These are phyloP conservation scores for Drosophila setosimentum DNA, from an alignment of 2,888 invertebrate genomes.

Conservation along the genomic window DNA sequence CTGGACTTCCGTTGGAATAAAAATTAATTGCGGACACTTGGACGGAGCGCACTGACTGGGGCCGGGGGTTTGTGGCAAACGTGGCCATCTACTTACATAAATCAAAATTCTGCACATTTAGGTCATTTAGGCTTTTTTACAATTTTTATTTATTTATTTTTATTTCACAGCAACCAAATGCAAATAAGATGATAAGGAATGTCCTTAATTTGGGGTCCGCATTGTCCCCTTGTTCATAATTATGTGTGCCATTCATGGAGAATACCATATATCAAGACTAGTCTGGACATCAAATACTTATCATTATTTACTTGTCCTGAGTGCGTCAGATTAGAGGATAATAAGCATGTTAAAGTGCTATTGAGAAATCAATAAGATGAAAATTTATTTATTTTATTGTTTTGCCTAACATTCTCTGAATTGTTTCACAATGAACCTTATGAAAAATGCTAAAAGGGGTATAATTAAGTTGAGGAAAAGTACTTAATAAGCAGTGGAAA, in stretches of 20 bases:
- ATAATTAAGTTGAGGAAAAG: background rate
- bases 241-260: conserved; percentile 37
- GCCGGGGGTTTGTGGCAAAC: background rate
- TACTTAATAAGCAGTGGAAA: background rate
- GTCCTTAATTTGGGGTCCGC: conserved; percentile 39
- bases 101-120: conserved; percentile 66
- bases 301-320: background rate
- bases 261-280: conserved; percentile 34
- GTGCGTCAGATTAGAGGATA: conserved; percentile 2
- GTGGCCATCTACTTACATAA: conserved; percentile 41
- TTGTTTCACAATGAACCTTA: background rate
- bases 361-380: background rate
- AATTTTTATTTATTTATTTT: background rate
- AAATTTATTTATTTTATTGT: background rate
- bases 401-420: background rate
- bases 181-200: conserved; percentile 62
- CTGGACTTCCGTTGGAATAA: conserved; percentile 46
- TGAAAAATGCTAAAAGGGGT: background rate
- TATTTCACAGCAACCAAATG: conserved; percentile 42
- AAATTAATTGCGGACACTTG: conserved; percentile 61
- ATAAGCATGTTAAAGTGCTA: background rate
- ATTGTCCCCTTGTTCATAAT: conserved; percentile 41
- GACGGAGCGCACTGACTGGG: background rate
- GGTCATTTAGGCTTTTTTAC: conserved; percentile 55
- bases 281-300: background rate